Conservation (phyloP, 1,140 invertebrate species). For the Apis laboriosa region DNA sequence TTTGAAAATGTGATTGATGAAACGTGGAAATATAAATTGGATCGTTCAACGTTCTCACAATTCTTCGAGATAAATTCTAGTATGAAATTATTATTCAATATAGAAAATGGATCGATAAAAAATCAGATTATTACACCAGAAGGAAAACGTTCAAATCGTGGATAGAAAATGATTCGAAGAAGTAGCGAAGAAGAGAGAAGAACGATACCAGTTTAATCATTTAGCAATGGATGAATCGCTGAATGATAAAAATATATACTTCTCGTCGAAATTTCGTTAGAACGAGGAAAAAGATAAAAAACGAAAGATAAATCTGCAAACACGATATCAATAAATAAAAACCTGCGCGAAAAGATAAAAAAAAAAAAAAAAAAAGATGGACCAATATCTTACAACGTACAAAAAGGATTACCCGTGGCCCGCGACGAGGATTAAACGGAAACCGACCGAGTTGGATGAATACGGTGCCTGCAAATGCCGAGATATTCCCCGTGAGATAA, state of each 20-base stretch:
- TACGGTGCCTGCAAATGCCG: constrained; percentile 69
- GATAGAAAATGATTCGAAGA: too few relatives aligned
- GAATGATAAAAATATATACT: background rate
- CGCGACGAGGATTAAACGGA: constrained; percentile 72
- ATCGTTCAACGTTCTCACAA: background rate
- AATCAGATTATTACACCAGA: background rate
- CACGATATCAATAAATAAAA: background rate
- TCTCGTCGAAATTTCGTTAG: background rate
- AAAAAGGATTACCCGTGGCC: constrained; percentile 83
- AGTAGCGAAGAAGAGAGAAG: too few relatives aligned
- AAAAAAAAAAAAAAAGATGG: constrained; percentile 66
- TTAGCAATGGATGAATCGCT: background rate
- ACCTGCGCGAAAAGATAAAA: constrained; percentile 4
- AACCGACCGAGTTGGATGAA: constrained; percentile 42
- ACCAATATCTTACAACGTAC: constrained; percentile 83
- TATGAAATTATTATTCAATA: background rate
- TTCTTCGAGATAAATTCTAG: background rate
- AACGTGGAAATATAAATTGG: background rate
- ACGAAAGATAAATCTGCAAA: background rate
- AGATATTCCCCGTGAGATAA: constrained; percentile 2
- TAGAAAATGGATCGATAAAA: background rate
- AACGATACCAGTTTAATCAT: background rate
- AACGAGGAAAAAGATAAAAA: background rate
- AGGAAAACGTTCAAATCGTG: too few relatives aligned
- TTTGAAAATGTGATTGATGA: too few relatives aligned